These are phyloP conservation scores for Buphagus erythrorhynchus DNA, from an alignment of 2,797 vertebrate genomes.

Conservation along the genomic window DNA sequence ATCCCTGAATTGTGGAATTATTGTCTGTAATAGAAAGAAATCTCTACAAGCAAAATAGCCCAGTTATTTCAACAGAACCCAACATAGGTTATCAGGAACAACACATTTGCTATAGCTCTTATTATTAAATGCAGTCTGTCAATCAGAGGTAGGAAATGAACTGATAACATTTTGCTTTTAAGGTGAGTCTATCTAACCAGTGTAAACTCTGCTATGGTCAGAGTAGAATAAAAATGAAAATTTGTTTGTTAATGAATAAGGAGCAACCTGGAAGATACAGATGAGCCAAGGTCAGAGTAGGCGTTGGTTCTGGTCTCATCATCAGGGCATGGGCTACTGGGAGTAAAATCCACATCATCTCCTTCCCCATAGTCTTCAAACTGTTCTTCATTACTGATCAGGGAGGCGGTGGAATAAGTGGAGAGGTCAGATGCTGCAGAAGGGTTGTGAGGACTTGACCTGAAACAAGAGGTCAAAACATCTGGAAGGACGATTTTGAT, in stretches of 20 bases:
- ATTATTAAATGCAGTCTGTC: not conserved
- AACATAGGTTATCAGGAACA: not conserved
- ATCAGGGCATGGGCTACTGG: conserved; percentile 91
- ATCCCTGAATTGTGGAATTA: not conserved
- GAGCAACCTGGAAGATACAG: conserved; percentile 91
- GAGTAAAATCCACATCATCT: conserved; percentile 90
- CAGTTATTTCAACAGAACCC: not conserved
- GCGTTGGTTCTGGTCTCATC: conserved; percentile 91
- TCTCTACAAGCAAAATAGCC: not conserved
- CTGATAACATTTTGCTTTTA: not conserved
- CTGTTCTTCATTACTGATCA: conserved; percentile 94
- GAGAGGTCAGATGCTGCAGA: conserved; percentile 90
- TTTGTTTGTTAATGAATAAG: conserved; percentile 10
- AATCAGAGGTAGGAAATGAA: not conserved
- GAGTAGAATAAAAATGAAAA: not conserved
- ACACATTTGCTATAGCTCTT: not conserved
- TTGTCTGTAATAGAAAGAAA: not conserved
- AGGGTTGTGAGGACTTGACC: conserved; percentile 83
- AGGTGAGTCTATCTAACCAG: not conserved
- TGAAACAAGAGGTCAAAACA: conserved; percentile 70
- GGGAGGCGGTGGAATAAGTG: conserved; percentile 89
- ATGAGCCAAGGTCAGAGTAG: conserved; percentile 93
- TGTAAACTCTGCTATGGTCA: not conserved
- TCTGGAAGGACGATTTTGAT: conserved; percentile 14
- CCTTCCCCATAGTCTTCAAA: conserved; percentile 98